phyloP scores from a whole-genome alignment of 35 echinoderm and acorn worm species.

The Eucidaris tribuloides region DNA sequence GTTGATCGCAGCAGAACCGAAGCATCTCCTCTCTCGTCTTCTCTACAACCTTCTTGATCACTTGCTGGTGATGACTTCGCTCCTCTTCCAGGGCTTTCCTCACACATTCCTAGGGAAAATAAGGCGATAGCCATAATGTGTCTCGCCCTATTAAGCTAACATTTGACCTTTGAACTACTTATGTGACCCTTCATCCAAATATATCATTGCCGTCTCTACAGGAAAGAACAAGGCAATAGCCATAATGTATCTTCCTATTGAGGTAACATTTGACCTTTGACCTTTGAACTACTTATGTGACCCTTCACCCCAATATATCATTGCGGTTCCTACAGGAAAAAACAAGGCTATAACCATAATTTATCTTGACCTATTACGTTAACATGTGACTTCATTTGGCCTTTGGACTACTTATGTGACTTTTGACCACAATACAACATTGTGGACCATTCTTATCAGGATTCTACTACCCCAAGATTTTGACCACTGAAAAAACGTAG shows the following conservation, averaged over 20 bases:
- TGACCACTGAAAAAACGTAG: no score
- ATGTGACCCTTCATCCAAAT: neutral
- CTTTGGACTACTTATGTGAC: no score
- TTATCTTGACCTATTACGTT: no score
- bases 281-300: neutral
- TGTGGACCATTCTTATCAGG: no score
- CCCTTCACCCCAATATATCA: no score
- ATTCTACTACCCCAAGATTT: no score
- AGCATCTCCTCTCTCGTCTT: conserved; percentile 26
- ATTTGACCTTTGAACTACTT: neutral
- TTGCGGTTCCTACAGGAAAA: no score
- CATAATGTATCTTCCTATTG: neutral
- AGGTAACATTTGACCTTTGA: no score
- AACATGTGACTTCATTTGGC: no score
- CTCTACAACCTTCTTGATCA: conserved; percentile 9
- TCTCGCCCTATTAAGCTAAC: neutral
- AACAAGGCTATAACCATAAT: no score
- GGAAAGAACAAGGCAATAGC: neutral
- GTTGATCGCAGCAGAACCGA: conserved; percentile 43
- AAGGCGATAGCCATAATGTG: neutral
- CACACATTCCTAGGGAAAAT: conserved; percentile 23
- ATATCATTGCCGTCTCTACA: neutral
- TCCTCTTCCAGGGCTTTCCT: conserved; percentile 58
- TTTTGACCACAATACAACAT: no score
- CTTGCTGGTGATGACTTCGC: conserved; percentile 36